Evolutionary conservation across 2,888 invertebrate genomes (phyloP), one percentile per base, ranked within the genome.

Genomic region (Epiblema foenella): DNA sequence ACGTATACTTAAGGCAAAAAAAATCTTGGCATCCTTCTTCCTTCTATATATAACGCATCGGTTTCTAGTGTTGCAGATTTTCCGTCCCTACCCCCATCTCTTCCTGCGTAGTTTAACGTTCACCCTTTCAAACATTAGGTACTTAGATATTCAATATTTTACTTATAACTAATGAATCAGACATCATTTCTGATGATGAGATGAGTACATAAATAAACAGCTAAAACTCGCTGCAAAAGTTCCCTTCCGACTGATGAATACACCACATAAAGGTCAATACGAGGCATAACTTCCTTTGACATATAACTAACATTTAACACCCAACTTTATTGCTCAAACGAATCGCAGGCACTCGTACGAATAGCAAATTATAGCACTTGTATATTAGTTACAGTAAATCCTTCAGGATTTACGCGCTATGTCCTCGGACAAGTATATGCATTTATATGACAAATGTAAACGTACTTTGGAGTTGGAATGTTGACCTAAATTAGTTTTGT

Each of bases 291-390:
- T 65, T 59, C 59, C 42, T 46, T 57, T 58, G 67, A 51, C 49
- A 67, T 46, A 54, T 46, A 56, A 56, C 56, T 51, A 52, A 69
- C 65, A 65, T 69, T 65, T 54, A 69, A 59, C 42, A 58, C 64
- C 51, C 60, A 37, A 60, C 46, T 74, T 78, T 79, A 77, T 75
- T 59, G 62, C 60, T 64, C 57, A 24, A 69, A 62, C 66, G 62
- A 58, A 78, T 77, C 57, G 69, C 77, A 71, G 74, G 76, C 76
- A 71, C 75, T 76, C 72, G 71, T 73, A 79, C 78, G 78, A 82
- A 81, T 80, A 76, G 76, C 74, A 77, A 80, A 75, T 78, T 81
- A 79, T 75, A 77, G 73, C 65, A 17, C n/a, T 52, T 24, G 59
- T 59, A 49, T 49, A 54, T 65, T 42, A 51, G 10, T n/a, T 11